Evolutionary conservation across 2,797 vertebrate genomes (phyloP).

Genomic region (Salarias fasciatus): DNA sequence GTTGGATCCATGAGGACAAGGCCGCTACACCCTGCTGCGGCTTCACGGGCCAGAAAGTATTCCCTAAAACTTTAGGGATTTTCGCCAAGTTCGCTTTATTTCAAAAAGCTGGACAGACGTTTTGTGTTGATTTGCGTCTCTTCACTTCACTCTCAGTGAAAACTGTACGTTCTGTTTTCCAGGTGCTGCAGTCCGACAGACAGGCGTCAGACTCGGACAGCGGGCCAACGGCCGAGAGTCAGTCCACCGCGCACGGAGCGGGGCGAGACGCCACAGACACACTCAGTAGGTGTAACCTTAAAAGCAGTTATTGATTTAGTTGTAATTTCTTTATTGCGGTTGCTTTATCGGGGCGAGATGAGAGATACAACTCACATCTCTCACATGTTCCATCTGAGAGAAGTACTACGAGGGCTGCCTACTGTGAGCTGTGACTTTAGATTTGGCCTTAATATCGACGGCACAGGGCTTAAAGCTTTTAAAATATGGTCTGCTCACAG

Average conservation of each 20-base stretch:
- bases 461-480: too few species aligned
- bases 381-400: not conserved
- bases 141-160: too few species aligned
- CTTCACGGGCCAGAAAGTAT: constrained; percentile 8
- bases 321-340: not conserved
- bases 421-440: not conserved
- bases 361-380: not conserved
- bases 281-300: constrained; percentile 64
- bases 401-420: too few species aligned
- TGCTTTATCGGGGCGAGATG: not conserved
- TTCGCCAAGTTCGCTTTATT: too few species aligned
- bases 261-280: constrained; percentile 67
- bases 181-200: constrained; percentile 90
- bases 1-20: constrained; percentile 27
- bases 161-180: constrained; percentile 1
- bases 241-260: constrained; percentile 55
- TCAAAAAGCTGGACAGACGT: too few species aligned
- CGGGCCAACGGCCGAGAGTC: constrained; percentile 77
- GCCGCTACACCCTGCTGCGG: constrained; percentile 33
- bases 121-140: too few species aligned
- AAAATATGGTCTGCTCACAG: too few species aligned
- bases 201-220: constrained; percentile 94
- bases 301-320: not conserved
- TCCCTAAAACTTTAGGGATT: too few species aligned
- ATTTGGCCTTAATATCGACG: not conserved